Base-by-base conservation (phyloP, 2,797 vertebrate genomes). In the Falco cherrug region DNA sequence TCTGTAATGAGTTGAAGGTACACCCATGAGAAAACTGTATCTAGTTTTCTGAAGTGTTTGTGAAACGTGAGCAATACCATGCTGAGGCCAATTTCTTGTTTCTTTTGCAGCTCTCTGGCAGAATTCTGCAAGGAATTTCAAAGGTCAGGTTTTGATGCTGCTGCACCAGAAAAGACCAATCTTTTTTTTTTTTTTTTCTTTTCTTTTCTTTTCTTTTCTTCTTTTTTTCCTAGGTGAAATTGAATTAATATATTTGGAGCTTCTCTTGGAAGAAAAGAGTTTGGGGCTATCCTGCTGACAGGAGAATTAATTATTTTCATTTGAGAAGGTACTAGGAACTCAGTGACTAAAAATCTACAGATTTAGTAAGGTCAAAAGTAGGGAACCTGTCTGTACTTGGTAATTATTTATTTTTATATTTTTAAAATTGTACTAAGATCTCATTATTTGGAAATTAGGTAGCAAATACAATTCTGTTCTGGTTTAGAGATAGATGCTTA, bases 281-380 rank as follows among this genome's bases (percentile, higher is more conserved):
- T 87, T 89, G 28, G 37, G 19, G 28, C 18, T 41, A 85, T 78
- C 29, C 48, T 85, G n/a, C 64, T 92, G 76, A 68, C 14, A 94
- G 3, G 16, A 73, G 77, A 95, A 97, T 96, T 84, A 91, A 80
- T 82, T 94, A 1, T 93, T 91, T 96, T 84, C 21, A 59, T 87
- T 68, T 61, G 13, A 83, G 37, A 59, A 76, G 14, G 10, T 82
- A 67, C 18, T 76, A 53, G 31, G 24, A 74, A 56, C 13, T 33
- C 13, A 26, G 13, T 0, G 22, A 76, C 21, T 37, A 57, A 64
- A 50, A 39, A 61, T 59, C 41, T 64, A 41, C 9, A 35, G 16
- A 45, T 84, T 84, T 84, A 57, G 3, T 70, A 68, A 47, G 26
- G 35, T 57, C 22, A 77, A 82, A 90, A 84, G 0, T 20, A 57